Percentiles rank a stretch among this genome's conserved stretches.
phyloP scores from a whole-genome alignment of 2,113 vertebrate species.

The Camelus bactrianus region DNA sequence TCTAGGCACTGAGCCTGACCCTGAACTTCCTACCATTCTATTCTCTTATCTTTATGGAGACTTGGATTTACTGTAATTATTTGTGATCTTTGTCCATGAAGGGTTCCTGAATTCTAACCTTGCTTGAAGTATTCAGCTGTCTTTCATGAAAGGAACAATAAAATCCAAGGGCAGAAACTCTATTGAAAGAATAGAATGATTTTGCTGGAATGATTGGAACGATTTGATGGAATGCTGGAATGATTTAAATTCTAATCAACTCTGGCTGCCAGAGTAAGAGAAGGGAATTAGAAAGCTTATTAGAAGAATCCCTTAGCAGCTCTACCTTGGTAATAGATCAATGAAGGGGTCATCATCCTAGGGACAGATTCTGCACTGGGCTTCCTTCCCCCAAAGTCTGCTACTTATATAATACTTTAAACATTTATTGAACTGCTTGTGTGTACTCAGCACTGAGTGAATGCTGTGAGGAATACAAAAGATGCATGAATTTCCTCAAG shows the following conservation, averaged over 20 bases:
- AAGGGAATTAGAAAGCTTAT: background rate
- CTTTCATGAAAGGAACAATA: background rate
- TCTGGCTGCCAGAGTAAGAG: background rate
- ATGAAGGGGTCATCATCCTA: background rate
- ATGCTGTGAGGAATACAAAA: background rate
- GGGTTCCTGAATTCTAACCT: background rate
- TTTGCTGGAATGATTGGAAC: background rate
- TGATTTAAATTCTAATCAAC: constrained; percentile 19
- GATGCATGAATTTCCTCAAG: background rate
- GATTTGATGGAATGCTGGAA: background rate
- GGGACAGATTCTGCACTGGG: background rate
- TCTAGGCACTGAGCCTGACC: background rate
- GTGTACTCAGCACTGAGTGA: background rate
- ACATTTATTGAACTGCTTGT: background rate
- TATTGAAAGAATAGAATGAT: background rate
- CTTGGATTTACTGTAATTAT: background rate
- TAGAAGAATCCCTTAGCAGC: background rate
- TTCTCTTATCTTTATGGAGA: background rate
- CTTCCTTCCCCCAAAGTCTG: background rate
- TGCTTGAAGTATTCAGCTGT: background rate
- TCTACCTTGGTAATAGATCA: background rate
- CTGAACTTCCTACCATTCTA: background rate
- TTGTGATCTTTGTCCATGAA: background rate
- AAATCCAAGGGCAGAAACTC: background rate
- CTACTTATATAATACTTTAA: background rate